Base-by-base conservation (phyloP, 2,888 invertebrate genomes). In the Phytoseiulus persimilis region DNA sequence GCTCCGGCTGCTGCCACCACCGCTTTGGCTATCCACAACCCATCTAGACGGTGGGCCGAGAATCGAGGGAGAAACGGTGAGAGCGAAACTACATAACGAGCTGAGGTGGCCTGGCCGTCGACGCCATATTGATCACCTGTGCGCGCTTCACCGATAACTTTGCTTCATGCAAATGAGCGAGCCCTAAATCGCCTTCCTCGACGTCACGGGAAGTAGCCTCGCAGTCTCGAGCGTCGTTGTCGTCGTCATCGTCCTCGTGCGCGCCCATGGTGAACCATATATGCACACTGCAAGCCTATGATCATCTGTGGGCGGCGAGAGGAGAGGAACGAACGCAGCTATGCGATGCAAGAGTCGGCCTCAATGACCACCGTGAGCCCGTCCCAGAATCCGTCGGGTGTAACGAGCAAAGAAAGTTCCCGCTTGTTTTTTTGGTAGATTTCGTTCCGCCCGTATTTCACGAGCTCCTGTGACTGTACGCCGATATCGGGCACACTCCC, bases 41-140 rank as follows among this genome's bases (percentile, higher is more conserved):
- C 65, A 65, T 65, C 65, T 65, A 28, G 28, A 65, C 65, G 65
- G 28, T 65, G 65, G 65, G n/a, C n/a, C n/a, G 14, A 46, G 46
- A 14, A 46, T 11, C 46, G 9, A 14, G 28, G 14, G 65, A 65
- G 65, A 65, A 65, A 65, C 65, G 1, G 65, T 65, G 65, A 28
- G 65, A 87, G 87, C 33, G 32, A 87, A 87, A 87, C 45, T 39
- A 87, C 87, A 87, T 33, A 87, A 87, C 32, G 45, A 87, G 87
- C 87, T 39, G 39, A 87, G 45, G 45, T 87, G n/a, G n/a, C 87
- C 87, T 87, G n/a, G n/a, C 87, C 87, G 32, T 87, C 87, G 87
- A 87, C 39, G 87, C 45, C 87, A 33, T 32, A 87, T 32, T n/a
- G 87, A 87, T 87, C 65, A 65, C 65, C 65, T 65, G 65, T 65